Conservation (phyloP, 2,797 vertebrate species). For the Morus bassanus region DNA sequence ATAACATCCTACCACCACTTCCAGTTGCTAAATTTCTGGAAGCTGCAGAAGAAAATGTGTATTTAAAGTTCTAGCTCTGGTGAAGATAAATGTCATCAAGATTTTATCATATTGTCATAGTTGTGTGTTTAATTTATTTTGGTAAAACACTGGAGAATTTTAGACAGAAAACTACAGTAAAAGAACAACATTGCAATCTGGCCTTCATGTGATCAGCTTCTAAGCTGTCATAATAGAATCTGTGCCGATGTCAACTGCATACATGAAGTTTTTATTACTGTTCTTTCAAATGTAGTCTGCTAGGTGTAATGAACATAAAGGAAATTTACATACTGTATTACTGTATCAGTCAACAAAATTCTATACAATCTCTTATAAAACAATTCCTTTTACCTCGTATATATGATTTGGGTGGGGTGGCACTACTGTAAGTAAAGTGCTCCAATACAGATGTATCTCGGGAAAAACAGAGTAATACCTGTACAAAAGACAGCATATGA, state of each 20-base stretch:
- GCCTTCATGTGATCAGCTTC: background rate
- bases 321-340: background rate
- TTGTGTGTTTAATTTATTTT: background rate
- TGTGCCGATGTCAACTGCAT: background rate
- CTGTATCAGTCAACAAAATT: background rate
- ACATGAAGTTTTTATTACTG: background rate
- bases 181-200: background rate
- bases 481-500: conserved; percentile 20
- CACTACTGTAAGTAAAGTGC: conserved; percentile 95
- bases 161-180: background rate
- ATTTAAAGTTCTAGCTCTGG: background rate
- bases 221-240: background rate
- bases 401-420: conserved; percentile 92
- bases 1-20: background rate
- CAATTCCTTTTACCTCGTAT: conserved; percentile 83
- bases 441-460: conserved; percentile 91
- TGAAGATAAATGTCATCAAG: background rate
- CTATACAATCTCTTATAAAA: background rate
- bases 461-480: conserved; percentile 97
- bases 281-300: background rate
- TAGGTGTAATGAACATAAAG: background rate
- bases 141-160: background rate
- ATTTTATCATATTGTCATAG: background rate
- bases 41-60: background rate
- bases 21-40: background rate